Evolutionary conservation across 2,797 vertebrate genomes (phyloP), one percentile per base, ranked within the genome.

Genomic region (Paratrypauchen microcephalus): DNA sequence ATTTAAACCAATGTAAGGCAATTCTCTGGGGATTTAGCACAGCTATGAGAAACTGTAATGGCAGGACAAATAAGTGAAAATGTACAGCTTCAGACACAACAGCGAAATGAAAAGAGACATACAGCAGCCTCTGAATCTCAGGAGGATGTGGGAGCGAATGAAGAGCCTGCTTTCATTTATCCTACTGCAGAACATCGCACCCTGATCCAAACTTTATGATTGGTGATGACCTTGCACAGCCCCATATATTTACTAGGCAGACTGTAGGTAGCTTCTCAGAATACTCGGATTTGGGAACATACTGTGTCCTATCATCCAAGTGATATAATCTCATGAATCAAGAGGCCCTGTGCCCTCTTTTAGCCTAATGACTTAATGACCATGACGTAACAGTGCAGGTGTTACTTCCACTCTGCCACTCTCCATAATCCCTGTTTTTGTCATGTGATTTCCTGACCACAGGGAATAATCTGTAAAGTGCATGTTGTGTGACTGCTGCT

Each of bases 241-340:
- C 67, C 23, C 59, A 66, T n/a, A 76, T 75, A 64, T 66, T 66
- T 52, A 68, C 30, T 55, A 23, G 59, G 54, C 54, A 66, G 69
- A 63, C 62, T 36, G 57, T 28, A 65, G 41, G 62, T 71, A 65
- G 69, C 67, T 68, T 47, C 69, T 77, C 47, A 59, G 80, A 82
- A 75, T 47, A 73, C 63, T 56, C 65, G 68, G 45, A 63, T 71
- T 68, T n/a, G 63, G 75, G 70, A 81, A 79, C 80, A 75, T 28
- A 13, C 36, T 58, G 68, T 78, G 69, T 76, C 59, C 66, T 78
- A 65, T 68, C 30, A 15, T 61, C 77, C 65, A 72, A 75, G 41
- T 63, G 59, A 77, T 84, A 80, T 80, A 80, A 88, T 85, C 71
- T 69, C 63, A 71, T 71, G 77, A 87, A 83, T 87, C 85, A 80